Evolutionary conservation across 2,797 vertebrate genomes (phyloP).

Genomic region (Chromis chromis): DNA sequence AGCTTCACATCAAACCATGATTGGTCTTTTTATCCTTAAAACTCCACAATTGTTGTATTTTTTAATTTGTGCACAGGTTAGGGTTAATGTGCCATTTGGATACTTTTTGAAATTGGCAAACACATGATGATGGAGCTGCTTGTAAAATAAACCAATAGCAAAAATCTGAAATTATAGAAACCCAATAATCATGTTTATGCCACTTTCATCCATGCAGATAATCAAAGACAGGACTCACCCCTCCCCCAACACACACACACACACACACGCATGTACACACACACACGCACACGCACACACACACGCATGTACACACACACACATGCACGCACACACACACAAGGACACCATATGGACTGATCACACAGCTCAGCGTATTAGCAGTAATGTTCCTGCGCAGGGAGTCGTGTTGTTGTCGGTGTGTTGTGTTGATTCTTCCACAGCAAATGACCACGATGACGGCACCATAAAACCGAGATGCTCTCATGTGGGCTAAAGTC

Average conservation of each 20-base stretch:
- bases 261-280: neutral
- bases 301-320: conserved; percentile 18
- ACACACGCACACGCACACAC: conserved; percentile 22
- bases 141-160: no score
- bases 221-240: neutral
- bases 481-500: conserved; percentile 43
- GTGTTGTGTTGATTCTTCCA: conserved; percentile 60
- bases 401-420: neutral
- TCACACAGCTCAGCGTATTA: conserved; percentile 53
- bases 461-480: conserved; percentile 36
- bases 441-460: conserved; percentile 29
- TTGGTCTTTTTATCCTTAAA: no score
- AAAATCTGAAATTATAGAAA: no score
- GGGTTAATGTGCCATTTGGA: no score
- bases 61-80: no score
- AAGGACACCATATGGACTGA: conserved; percentile 49
- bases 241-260: conserved; percentile 34
- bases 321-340: conserved; percentile 2
- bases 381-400: conserved; percentile 36
- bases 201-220: no score
- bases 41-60: no score
- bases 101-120: no score
- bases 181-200: no score
- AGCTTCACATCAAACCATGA: no score
- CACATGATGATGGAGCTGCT: no score